A percentile compares a stretch with the other conserved stretches of the same genome.
These are phyloP conservation scores for Drosophila mimetica DNA, from an alignment of 2,888 invertebrate genomes.

Conservation along the genomic window DNA sequence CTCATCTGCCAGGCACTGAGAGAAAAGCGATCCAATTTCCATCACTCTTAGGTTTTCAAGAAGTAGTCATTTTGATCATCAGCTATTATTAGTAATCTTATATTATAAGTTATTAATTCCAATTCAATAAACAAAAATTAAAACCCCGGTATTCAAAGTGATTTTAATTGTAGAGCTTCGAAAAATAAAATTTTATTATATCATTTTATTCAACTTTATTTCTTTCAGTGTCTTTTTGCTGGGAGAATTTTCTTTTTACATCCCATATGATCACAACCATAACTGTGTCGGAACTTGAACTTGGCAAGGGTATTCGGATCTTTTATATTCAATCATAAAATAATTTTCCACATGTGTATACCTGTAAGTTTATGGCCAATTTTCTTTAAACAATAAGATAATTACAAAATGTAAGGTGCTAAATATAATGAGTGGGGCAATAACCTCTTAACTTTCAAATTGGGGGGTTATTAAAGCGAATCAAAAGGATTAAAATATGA, in stretches of 20 bases:
- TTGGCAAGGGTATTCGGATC: slow-evolving; percentile 24
- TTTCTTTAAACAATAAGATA: slow-evolving; percentile 18
- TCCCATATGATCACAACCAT: slow-evolving; percentile 9
- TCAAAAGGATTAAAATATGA: neutral
- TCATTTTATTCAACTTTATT: neutral
- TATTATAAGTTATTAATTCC: too few relatives aligned
- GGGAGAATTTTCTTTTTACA: neutral
- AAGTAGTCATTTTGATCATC: too few relatives aligned
- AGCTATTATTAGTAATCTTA: too few relatives aligned
- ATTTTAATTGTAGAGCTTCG: too few relatives aligned
- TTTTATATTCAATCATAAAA: slow-evolving; percentile 15
- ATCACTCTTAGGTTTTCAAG: neutral
- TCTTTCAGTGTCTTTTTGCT: slow-evolving; percentile 10
- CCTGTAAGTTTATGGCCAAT: slow-evolving; percentile 10
- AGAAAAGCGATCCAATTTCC: neutral
- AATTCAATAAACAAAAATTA: too few relatives aligned
- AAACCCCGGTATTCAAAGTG: too few relatives aligned
- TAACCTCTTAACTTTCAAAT: slow-evolving; percentile 1
- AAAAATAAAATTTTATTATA: too few relatives aligned
- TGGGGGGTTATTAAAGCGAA: neutral
- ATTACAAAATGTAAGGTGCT: slow-evolving; percentile 8
- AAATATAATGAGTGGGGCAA: neutral
- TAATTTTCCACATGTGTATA: slow-evolving; percentile 1
- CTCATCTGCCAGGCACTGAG: neutral
- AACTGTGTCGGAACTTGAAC: slow-evolving; percentile 36